A percentile compares a stretch with the other conserved stretches of the same genome.
Conservation (phyloP, 2,888 invertebrate genomes). For the Chymomyza fuscimana region DNA sequence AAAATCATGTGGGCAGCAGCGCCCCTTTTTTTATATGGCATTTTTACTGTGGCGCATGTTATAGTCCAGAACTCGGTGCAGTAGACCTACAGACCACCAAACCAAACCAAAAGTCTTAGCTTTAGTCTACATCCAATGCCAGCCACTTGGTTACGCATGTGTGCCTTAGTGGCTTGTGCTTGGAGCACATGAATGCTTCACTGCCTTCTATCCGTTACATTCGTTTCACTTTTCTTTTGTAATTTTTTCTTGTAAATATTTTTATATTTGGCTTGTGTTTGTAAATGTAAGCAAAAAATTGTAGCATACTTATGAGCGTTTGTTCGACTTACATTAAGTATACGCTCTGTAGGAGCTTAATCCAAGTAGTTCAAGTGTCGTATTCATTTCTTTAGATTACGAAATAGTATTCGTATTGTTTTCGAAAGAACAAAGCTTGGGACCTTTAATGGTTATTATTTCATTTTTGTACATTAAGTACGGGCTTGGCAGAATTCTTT, state of each 20-base stretch:
- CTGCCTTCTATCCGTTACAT: background rate
- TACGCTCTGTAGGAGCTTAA: background rate
- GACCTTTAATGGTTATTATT: too few relatives aligned
- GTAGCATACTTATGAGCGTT: background rate
- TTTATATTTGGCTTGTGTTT: conserved; percentile 4
- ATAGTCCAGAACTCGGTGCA: background rate
- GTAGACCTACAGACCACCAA: background rate
- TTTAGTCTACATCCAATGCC: background rate
- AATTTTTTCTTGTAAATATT: background rate
- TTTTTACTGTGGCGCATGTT: background rate
- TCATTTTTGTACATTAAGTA: too few relatives aligned
- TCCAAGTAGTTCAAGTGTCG: background rate
- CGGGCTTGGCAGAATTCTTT: too few relatives aligned
- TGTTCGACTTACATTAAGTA: background rate
- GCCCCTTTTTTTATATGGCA: background rate
- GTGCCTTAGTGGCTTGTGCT: background rate
- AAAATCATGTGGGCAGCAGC: background rate
- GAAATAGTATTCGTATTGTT: background rate
- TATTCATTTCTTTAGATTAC: background rate
- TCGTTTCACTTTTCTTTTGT: background rate
- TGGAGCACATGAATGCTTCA: background rate
- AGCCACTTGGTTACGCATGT: background rate
- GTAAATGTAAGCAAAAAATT: background rate
- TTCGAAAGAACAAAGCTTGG: background rate
- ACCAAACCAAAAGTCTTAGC: background rate